phyloP scores from a whole-genome alignment of 2,797 vertebrate genomes.

The Sphenopsis melanotis region DNA sequence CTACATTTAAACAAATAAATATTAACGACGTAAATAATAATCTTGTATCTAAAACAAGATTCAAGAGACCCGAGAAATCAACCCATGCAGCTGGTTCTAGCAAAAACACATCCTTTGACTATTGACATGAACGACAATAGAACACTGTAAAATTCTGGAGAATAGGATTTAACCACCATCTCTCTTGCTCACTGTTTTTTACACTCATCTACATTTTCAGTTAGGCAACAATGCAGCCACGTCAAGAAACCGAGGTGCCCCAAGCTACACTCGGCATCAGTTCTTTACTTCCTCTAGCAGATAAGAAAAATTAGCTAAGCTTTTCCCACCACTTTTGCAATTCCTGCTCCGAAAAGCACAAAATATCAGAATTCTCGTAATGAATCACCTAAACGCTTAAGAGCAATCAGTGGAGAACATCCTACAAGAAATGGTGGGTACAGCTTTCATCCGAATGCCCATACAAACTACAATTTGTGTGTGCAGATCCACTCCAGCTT shows the following conservation, averaged over 20 bases:
- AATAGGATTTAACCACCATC: neutral
- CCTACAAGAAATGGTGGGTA: neutral
- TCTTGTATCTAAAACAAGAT: neutral
- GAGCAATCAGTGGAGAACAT: neutral
- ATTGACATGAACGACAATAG: accelerated
- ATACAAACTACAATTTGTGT: neutral
- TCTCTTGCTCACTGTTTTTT: neutral
- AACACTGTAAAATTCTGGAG: neutral
- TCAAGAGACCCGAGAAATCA: neutral
- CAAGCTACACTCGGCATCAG: neutral
- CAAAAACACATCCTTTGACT: neutral
- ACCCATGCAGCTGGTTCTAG: neutral
- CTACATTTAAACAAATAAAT: neutral
- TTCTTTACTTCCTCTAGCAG: neutral
- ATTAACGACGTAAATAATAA: neutral
- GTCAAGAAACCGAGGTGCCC: neutral
- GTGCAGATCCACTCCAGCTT: neutral
- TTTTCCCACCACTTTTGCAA: neutral
- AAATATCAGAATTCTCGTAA: neutral
- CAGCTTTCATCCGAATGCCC: neutral
- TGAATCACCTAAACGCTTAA: neutral
- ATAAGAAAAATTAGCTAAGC: neutral
- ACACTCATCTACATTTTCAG: neutral
- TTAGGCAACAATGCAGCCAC: neutral
- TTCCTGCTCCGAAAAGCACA: neutral